Conservation (phyloP, 2,113 vertebrate genomes). For the Macquaria ambigua region DNA sequence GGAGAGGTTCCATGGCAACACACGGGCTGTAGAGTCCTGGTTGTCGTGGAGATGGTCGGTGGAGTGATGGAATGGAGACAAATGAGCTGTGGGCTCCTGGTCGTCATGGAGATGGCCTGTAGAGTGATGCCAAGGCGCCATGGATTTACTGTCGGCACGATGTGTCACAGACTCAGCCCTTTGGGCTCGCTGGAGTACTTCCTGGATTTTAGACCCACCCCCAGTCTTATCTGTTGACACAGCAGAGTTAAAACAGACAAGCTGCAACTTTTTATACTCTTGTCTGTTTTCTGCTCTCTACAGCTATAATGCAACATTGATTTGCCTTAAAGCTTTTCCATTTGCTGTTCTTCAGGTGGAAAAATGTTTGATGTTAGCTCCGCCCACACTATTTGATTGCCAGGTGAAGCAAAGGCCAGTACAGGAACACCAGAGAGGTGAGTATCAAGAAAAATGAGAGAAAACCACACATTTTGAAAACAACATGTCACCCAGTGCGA, state of each 20-base stretch:
- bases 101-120: conserved; percentile 51
- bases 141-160: not conserved
- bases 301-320: not conserved
- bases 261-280: too few relatives aligned
- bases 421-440: too few relatives aligned
- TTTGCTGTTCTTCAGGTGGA: not conserved
- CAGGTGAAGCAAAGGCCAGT: too few relatives aligned
- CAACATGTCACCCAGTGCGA: too few relatives aligned
- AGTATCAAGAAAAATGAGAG: too few relatives aligned
- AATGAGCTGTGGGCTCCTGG: not conserved
- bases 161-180: conserved; percentile 1
- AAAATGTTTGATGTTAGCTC: not conserved
- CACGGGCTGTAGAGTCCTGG: not conserved
- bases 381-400: not conserved
- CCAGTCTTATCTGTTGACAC: not conserved
- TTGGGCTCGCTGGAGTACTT: conserved; percentile 26
- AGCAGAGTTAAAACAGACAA: not conserved
- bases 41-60: conserved; percentile 56
- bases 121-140: conserved; percentile 60
- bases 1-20: conserved; percentile 42
- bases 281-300: not conserved
- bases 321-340: not conserved
- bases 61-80: conserved; percentile 53
- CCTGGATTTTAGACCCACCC: not conserved
- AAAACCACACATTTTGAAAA: too few relatives aligned